phyloP scores from a whole-genome alignment of 2,797 vertebrate species.

The Anguilla pacifica region DNA sequence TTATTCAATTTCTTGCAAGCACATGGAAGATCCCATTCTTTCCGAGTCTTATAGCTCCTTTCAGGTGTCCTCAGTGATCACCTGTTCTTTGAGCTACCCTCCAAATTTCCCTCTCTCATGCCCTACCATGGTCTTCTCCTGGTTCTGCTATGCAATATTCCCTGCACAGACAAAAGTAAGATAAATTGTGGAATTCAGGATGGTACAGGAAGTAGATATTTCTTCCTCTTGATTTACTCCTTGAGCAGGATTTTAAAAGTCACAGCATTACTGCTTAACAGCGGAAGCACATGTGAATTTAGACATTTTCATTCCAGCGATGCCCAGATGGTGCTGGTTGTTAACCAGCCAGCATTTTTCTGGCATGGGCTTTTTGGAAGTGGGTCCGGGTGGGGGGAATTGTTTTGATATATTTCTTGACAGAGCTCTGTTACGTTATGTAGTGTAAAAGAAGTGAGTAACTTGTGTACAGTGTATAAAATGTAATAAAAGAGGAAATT shows the following conservation, averaged over 20 bases:
- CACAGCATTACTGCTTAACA: slow-evolving; percentile 24
- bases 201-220: background rate
- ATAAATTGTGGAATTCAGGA: background rate
- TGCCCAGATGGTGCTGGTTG: slow-evolving; percentile 26
- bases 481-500: slow-evolving; percentile 39
- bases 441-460: slow-evolving; percentile 44
- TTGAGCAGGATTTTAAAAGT: slow-evolving; percentile 6
- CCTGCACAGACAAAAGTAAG: slow-evolving; percentile 48
- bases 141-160: slow-evolving; percentile 82
- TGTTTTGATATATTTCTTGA: slow-evolving; percentile 38
- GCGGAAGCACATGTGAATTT: slow-evolving; percentile 33
- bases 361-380: slow-evolving; percentile 33
- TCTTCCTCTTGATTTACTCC: slow-evolving; percentile 9
- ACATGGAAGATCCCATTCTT: background rate
- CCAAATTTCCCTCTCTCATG: background rate
- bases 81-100: background rate
- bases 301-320: slow-evolving; percentile 28
- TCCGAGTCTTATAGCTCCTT: background rate
- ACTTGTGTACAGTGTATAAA: slow-evolving; percentile 53
- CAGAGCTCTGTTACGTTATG: slow-evolving; percentile 41
- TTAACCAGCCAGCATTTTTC: slow-evolving; percentile 21
- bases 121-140: slow-evolving; percentile 46
- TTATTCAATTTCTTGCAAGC: background rate
- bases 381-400: background rate
- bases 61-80: slow-evolving; percentile 14